Evolutionary conservation across 30 jellyfish, hydroid and myxozoan genomes (phyloP).

Genomic region (Clytia hemisphaerica): DNA sequence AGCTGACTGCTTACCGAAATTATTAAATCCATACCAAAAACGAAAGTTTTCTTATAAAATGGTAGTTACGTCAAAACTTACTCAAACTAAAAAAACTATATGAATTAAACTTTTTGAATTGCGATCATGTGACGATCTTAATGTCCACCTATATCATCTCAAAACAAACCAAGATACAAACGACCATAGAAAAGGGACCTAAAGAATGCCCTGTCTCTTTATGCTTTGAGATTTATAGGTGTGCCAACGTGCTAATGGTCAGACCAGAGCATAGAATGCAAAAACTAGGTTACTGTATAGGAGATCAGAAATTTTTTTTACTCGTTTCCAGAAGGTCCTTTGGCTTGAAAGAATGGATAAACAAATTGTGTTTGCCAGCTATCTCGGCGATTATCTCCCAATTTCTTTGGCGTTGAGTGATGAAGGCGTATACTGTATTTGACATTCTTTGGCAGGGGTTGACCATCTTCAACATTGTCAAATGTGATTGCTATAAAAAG

Average conservation of each 20-base stretch:
- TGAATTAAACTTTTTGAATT: too few relatives aligned
- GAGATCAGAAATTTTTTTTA: not conserved
- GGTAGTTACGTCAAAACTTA: too few relatives aligned
- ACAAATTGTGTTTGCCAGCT: slow-evolving; percentile 73
- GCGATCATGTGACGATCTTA: too few relatives aligned
- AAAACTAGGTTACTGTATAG: slow-evolving; percentile 1
- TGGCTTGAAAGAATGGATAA: slow-evolving; percentile 51
- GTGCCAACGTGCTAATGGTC: not conserved
- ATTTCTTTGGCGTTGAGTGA: slow-evolving; percentile 53
- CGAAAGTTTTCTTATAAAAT: too few relatives aligned
- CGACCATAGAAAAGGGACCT: not conserved
- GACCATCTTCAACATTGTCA: slow-evolving; percentile 34
- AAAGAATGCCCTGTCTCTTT: slow-evolving; percentile 24
- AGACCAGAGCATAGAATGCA: not conserved
- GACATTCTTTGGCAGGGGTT: slow-evolving; percentile 62
- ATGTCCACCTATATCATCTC: too few relatives aligned
- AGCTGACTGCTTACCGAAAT: too few relatives aligned
- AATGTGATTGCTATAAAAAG: slow-evolving; percentile 56
- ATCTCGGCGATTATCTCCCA: slow-evolving; percentile 19
- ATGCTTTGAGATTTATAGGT: not conserved
- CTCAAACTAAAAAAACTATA: too few relatives aligned
- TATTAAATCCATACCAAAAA: too few relatives aligned
- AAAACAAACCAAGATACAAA: not conserved
- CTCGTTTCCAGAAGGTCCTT: slow-evolving; percentile 55
- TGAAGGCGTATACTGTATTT: slow-evolving; percentile 66